Evolutionary conservation across 1,140 invertebrate genomes (phyloP), one percentile per base, ranked within the genome.

Genomic region (Aphidius ervi): DNA sequence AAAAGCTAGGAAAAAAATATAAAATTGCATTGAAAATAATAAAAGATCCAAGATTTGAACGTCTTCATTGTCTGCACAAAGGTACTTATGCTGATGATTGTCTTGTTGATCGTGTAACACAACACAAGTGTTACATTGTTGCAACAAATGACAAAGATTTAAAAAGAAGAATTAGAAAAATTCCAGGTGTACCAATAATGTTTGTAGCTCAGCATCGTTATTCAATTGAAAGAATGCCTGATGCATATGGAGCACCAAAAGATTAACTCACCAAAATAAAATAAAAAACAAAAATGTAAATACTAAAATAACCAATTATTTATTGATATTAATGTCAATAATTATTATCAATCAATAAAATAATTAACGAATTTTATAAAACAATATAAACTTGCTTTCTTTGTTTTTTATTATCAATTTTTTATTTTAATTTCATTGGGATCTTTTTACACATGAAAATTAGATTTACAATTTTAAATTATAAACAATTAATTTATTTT

Each of bases 1-100:
- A 99, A 76, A 99, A 99, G 80, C 82, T 99, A 48, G 98, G 98
- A 7, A 85, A 87, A 62, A 97, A 96, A 74, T 99, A 98, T 76
- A 90, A 93, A 75, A 86, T 99, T 54, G 98, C 98, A 5, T 82
- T 99, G 64, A 92, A 91, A 73, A 97, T 99, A 59, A 92, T 97
- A 16, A 98, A 97, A 78, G 97, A 99, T 81, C 86, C 92, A 2
- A 79, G 96, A 46, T 98, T 99, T 81, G 89, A 98, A 78, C 85
- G 94, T 60, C 83, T 99, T 46, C 84, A 89, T 52, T 99, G 98
- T 81, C 79, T 93, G 67, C 98, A 99, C 78, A 98, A 97, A 80
- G 98, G 98, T 46, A 99, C 95, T 3, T 99, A 99, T 83, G 97
- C 98, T 66, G 98, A 99, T 83, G 97, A 99, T 78, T 99, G 98